phyloP scores from a whole-genome alignment of 2,888 invertebrate genomes.

The Agelastica alni region DNA sequence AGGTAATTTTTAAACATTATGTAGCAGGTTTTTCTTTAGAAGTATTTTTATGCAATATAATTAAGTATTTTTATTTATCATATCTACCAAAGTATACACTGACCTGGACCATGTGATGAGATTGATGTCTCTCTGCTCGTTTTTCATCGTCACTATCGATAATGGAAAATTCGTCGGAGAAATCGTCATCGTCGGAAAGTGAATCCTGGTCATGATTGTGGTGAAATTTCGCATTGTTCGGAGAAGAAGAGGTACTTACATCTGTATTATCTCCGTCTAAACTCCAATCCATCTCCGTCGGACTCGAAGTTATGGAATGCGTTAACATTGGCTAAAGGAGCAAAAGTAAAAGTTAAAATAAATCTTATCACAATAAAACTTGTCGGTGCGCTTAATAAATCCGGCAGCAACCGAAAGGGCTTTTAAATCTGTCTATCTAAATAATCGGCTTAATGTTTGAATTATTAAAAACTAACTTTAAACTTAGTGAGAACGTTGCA shows the following conservation, averaged over 20 bases:
- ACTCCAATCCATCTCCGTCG: conserved; percentile 53
- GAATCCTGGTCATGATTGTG: conserved; percentile 52
- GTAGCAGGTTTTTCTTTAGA: too few species aligned
- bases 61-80: too few species aligned
- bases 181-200: conserved; percentile 62
- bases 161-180: conserved; percentile 76
- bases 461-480: too few species aligned
- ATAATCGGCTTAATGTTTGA: too few species aligned
- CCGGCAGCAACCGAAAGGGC: too few species aligned
- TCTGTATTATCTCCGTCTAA: conserved; percentile 54
- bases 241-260: conserved; percentile 50
- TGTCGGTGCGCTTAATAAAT: too few species aligned
- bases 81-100: too few species aligned
- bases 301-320: conserved; percentile 30
- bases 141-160: conserved; percentile 80
- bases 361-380: conserved; percentile 10
- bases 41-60: too few species aligned
- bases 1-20: too few species aligned
- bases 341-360: too few species aligned
- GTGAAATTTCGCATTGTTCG: conserved; percentile 36
- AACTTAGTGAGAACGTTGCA: too few species aligned
- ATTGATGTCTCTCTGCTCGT: conserved; percentile 48
- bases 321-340: conserved; percentile 50
- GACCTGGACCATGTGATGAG: conserved; percentile 45
- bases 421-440: too few species aligned